Base-by-base conservation (phyloP, 1,140 invertebrate species). In the Pseudomyrmex sp. region DNA sequence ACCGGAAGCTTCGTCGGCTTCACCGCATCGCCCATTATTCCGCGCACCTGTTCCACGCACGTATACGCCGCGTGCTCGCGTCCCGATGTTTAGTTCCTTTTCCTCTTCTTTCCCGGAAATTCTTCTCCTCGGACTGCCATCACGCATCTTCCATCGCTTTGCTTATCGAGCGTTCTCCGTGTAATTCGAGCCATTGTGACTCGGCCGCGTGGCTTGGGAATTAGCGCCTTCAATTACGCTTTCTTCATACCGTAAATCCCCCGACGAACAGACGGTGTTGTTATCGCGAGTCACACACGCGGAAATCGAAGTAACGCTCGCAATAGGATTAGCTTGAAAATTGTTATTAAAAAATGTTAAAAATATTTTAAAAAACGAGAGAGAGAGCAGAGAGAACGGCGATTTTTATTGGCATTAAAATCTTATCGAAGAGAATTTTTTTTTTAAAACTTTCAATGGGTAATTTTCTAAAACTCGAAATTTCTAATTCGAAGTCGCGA, bases 41-140 rank as follows among this genome's bases (percentile, higher is more conserved):
- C 3, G 61, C 44, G 72, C 85, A 87, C 85, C 85, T 87, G 85
- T 85, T 87, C n/a, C 26, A 13, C 26, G 56, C 46, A 69, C 74
- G 73, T 62, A 68, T n/a, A 72, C 10, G 56, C 23, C 12, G 12
- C 12, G 20, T 8, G 23, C 56, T 46, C 73, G 52, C 63, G 20
- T 52, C 15, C 20, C 61, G 77, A 62, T 26, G 50, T 56, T 26
- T n/a, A 9, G 9, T 10, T 35, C 26, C 23, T 44, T 18, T 26
- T 59, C 54, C 18, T 23, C 59, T 54, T 10, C 18, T 59, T 44
- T 59, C 20, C 46, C 46, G 73, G 59, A 5, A 3, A 76, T 63
- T 48, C 35, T 46, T 1, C 4, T 52, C 4, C 35, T 15, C 15
- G 18, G 35, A 61, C 48, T 13, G 48, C 52, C 75, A 5, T 26